A percentile compares a stretch with the other conserved stretches of the same genome.
phyloP scores from a whole-genome alignment of 2,888 invertebrate genomes.

The Drosophila putrida region DNA sequence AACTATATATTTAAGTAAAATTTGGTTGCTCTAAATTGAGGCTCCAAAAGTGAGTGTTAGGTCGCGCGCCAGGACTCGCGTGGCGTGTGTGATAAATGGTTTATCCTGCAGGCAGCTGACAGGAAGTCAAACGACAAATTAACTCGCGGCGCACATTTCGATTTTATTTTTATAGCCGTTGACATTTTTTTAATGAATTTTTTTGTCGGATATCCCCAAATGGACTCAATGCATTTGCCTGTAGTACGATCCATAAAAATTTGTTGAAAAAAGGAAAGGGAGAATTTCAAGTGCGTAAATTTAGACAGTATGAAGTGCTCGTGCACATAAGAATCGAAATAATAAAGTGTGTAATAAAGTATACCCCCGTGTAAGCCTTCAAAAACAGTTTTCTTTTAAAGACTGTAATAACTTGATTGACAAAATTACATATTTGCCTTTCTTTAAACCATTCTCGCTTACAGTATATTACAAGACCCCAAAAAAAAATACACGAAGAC shows the following conservation, averaged over 20 bases:
- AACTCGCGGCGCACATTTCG: conserved; percentile 41
- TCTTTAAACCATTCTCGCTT: too few relatives aligned
- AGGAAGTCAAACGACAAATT: conserved; percentile 81
- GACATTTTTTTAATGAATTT: conserved; percentile 69
- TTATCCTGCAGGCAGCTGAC: conserved; percentile 70
- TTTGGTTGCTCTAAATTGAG: neutral
- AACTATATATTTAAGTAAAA: conserved; percentile 4
- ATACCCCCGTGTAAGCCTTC: too few relatives aligned
- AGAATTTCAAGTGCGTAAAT: conserved; percentile 47
- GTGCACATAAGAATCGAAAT: neutral
- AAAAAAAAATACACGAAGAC: too few relatives aligned
- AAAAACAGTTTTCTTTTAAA: too few relatives aligned
- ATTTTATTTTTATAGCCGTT: conserved; percentile 64
- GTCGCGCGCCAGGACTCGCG: conserved; percentile 23
- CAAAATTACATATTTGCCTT: too few relatives aligned
- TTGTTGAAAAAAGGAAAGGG: conserved; percentile 20
- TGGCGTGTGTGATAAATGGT: conserved; percentile 36
- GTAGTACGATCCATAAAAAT: conserved; percentile 27
- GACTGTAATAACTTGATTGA: too few relatives aligned
- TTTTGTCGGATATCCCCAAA: conserved; percentile 17
- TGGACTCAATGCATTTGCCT: conserved; percentile 41
- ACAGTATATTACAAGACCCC: too few relatives aligned
- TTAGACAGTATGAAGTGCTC: conserved; percentile 46
- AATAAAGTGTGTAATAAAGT: too few relatives aligned
- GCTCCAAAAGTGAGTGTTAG: conserved; percentile 7